Base-by-base conservation (phyloP, 30 jellyfish, hydroid and myxozoan genomes). In the Aurelia sp. region DNA sequence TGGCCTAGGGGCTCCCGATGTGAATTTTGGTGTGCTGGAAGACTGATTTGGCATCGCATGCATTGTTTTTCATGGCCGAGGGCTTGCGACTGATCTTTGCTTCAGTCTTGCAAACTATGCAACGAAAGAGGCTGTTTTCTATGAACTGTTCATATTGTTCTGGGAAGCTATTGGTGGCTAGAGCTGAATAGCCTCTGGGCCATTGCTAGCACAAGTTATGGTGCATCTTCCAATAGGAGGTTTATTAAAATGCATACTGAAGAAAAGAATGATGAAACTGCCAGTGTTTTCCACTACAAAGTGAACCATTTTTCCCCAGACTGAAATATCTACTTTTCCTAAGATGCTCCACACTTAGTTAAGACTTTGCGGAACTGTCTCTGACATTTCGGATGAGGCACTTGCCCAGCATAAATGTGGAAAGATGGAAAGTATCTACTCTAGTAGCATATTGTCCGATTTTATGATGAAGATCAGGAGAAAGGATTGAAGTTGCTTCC, bases 91-190 rank as follows among this genome's bases (percentile, higher is more conserved):
- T 38, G 79, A 76, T 3, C 55, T 81, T 0, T 22, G 44, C 1
- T 58, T 81, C 87, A 60, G 73, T 21, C 22, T 90, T 6, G 97
- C 97, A 8, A 40, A 90, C 74, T 90, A 82, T 64, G 87, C 95
- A 40, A 81, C 97, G 63, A 81, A 12, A 20, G 81, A 82, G 31
- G 91, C 86, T 1, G 48, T 71, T 3, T 50, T 88, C n/a, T 3
- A n/a, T 33, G 58, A 67, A 67, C 33, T 80, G 41, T 70, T 84
- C 67, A 8, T 72, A 84, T 4, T 57, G 70, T 73, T 84, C 33
- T 84, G 89, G 87, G 65, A 58, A 27, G 93, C 88, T 17, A 67
- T 84, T 52, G 81, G 81, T 11, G 31, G 22, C 52, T 82, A 67
- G 85, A 82, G 72, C 40, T 33, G 48, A 50, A 38, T 13, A 22